Percentiles rank a stretch among this genome's conserved stretches.
Conservation (phyloP, 2,113 vertebrate species). For the Actenoides lindsayi region DNA sequence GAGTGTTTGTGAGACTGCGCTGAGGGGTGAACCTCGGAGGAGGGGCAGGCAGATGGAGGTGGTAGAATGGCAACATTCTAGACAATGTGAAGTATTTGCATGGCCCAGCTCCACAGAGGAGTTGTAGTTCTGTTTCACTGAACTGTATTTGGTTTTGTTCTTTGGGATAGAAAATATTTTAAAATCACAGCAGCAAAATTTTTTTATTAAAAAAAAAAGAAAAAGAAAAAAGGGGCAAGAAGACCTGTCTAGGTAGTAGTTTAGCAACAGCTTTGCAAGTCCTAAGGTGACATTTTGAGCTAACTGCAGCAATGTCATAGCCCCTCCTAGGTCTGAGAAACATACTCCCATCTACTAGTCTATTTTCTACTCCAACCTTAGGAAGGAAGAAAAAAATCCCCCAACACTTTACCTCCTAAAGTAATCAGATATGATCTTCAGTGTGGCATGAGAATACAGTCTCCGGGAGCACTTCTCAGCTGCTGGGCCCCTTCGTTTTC, state of each 20-base stretch:
- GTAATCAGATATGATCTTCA: neutral
- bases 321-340: neutral
- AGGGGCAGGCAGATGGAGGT: neutral
- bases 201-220: neutral
- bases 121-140: neutral
- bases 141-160: neutral
- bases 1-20: conserved; percentile 63
- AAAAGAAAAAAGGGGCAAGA: neutral
- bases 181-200: neutral
- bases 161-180: neutral
- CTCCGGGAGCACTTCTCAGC: neutral
- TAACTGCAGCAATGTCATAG: neutral
- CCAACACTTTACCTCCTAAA: neutral
- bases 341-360: neutral
- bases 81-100: neutral
- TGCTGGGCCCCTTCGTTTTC: neutral
- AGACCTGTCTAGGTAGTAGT: neutral
- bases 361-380: neutral
- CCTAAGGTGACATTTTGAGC: neutral
- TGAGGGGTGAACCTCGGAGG: neutral
- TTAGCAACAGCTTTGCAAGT: neutral
- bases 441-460: neutral
- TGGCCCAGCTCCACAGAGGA: neutral
- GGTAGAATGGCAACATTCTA: neutral
- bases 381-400: neutral